Percentiles rank a stretch among this genome's conserved stretches.
Evolutionary conservation across 2,113 vertebrate species (phyloP).

Genomic region (Pterocles gutturalis): DNA sequence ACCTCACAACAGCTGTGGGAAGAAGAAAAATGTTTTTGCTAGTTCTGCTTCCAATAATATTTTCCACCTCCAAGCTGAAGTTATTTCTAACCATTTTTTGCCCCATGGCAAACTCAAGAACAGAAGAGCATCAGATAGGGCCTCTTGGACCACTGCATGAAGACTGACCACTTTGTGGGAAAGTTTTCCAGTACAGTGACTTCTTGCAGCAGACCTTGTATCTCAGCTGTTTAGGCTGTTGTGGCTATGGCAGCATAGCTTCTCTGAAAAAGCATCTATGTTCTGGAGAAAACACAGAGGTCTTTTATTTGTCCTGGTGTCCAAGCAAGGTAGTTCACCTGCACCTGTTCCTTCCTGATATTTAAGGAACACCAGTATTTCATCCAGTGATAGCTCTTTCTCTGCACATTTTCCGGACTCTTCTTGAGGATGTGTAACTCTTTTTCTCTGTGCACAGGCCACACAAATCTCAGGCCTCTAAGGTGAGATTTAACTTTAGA

Average conservation of each 20-base stretch:
- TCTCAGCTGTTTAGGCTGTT: background rate
- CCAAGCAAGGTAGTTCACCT: background rate
- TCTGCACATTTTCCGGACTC: background rate
- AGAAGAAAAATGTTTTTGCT: background rate
- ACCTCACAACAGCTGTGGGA: background rate
- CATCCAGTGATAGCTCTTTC: background rate
- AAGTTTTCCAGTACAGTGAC: background rate
- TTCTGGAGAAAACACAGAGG: background rate
- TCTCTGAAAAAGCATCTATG: background rate
- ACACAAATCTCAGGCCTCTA: background rate
- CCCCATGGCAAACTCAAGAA: background rate
- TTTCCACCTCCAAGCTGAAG: background rate
- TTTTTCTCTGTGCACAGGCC: too few species aligned
- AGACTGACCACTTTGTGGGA: background rate
- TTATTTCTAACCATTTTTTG: background rate
- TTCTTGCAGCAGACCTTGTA: background rate
- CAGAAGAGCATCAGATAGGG: background rate
- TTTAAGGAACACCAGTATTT: background rate
- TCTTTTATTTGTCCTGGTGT: background rate
- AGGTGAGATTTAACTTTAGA: background rate
- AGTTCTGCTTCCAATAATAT: background rate
- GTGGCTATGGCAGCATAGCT: background rate
- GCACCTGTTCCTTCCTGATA: background rate
- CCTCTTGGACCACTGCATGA: background rate
- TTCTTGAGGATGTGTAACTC: background rate